Percentiles rank a stretch among this genome's conserved stretches.
Evolutionary conservation across 2,888 invertebrate species (phyloP).

Genomic region (Dermolepida albohirtum): DNA sequence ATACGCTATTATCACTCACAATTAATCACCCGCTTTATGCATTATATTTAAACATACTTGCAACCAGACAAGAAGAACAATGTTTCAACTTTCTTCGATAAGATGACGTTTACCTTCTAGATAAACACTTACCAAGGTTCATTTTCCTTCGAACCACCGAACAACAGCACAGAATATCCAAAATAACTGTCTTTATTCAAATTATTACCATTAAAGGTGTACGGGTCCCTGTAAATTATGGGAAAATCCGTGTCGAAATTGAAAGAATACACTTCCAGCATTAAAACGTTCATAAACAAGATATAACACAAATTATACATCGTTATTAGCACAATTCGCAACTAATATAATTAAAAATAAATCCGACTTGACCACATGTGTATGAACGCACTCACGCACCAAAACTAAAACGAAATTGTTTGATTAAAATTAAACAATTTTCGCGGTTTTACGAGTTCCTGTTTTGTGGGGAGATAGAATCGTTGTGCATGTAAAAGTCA

Average conservation of each 20-base stretch:
- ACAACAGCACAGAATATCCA: slow-evolving; percentile 60
- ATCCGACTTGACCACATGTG: too few species aligned
- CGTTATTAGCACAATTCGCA: too few species aligned
- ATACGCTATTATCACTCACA: too few species aligned
- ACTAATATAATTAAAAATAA: too few species aligned
- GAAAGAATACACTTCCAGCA: slow-evolving; percentile 45
- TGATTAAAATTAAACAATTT: neutral
- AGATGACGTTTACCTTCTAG: neutral
- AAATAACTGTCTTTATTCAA: slow-evolving; percentile 56
- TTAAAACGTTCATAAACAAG: neutral
- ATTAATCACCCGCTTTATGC: too few species aligned
- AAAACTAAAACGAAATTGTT: slow-evolving; percentile 4
- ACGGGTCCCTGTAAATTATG: slow-evolving; percentile 55
- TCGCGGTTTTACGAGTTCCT: slow-evolving; percentile 21
- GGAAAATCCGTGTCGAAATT: slow-evolving; percentile 57
- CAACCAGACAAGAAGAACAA: neutral
- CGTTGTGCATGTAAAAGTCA: neutral
- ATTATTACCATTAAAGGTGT: slow-evolving; percentile 11
- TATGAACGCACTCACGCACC: neutral
- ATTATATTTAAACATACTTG: neutral
- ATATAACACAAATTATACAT: neutral
- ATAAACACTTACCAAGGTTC: slow-evolving; percentile 52
- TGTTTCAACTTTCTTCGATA: neutral
- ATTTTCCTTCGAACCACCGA: slow-evolving; percentile 43
- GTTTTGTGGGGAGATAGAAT: neutral